Evolutionary conservation across 2,888 invertebrate species (phyloP), one percentile per base, ranked within the genome.

Genomic region (Watsonalla binaria): DNA sequence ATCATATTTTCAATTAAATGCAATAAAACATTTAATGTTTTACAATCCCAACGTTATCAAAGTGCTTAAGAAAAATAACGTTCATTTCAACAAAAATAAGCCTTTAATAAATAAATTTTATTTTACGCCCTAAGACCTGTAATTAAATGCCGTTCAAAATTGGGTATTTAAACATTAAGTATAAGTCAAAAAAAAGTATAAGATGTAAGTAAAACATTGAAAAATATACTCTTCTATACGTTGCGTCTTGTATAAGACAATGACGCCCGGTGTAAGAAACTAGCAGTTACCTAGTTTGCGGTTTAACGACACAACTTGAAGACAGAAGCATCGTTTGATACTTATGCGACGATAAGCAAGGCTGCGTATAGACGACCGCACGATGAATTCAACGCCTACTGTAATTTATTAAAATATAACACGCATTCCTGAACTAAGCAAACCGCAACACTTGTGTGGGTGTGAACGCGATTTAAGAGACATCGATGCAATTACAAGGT

Each of bases 401-500:
- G 6, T 14, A 15, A 14, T 39, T 49, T 7, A 37, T 48, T 13
- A 48, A 47, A 37, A 37, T 34, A 47, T 34, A 24, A 35, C 13
- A 35, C 13, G 6, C 35, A 35, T 34, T 47, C 33, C 47, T 33
- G 33, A 46, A 34, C 7, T 48, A 37, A 35, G 14, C 13, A 37
- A 14, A 13, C 48, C 37, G 48, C 48, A 15, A 39, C 37, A 37
- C 42, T 39, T 9, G 49, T 15, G 9, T 48, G 9, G 37, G 14
- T 49, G 37, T 15, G 37, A 15, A 37, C 47, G 60, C 59, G 65
- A 67, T 62, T 63, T 66, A 61, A 63, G 67, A 65, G 68, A 57
- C 60, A 59, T 61, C 63, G 59, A 66, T 60, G 67, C 67, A 72
- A 72, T 70, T 73, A 68, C 70, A 71, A 67, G 63, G 68, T 70